Base-by-base conservation (phyloP, 2,113 vertebrate species). In the Setophaga coronata region DNA sequence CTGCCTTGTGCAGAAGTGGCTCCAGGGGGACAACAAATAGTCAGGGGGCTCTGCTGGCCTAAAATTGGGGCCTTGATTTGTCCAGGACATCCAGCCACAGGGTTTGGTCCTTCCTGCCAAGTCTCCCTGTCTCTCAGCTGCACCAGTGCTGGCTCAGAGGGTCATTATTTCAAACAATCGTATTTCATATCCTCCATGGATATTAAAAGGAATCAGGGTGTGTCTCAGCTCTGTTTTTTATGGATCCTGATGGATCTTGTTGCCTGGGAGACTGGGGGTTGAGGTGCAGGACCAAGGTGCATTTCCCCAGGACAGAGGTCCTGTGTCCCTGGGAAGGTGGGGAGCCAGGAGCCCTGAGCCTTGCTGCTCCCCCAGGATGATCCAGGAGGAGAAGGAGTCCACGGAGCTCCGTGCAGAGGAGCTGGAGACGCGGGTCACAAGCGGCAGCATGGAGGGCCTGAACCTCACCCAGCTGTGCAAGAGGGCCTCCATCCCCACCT, bases 341-440 rank as follows among this genome's bases (percentile, higher is more conserved):
- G 66, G 43, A 95, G 3, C 24, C 66, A 5, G 47, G 36, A 80
- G 34, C 31, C 14, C 80, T 95, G 74, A 93, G 17, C 60, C 31
- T 31, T 0, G 0, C 56, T 56, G 18, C 53, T 93, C 62, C 34
- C 83, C 8, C 90, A 99, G 99, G 97, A 99, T 99, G 99, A 99
- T 99, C 96, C 99, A 99, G 97, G 99, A 99, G 86, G 99, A 99
- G 95, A 98, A 99, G 87, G 99, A 99, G 87, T 99, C 99, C 26
- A 99, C 99, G 0, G 99, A 99, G 96, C 98, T 99, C 34, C 99
- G 99, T 0, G 98, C 99, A 0, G 99, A 99, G 51, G 99, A 99
- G 97, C 98, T 99, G 5, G 99, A 99, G 98, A 99, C 98, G 1
- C 99, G 99, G 0, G 99, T 99, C 64, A 99, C 99, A 19, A 99